Base-by-base conservation (phyloP, 1,140 invertebrate species). In the Lasaia peninsularis region DNA sequence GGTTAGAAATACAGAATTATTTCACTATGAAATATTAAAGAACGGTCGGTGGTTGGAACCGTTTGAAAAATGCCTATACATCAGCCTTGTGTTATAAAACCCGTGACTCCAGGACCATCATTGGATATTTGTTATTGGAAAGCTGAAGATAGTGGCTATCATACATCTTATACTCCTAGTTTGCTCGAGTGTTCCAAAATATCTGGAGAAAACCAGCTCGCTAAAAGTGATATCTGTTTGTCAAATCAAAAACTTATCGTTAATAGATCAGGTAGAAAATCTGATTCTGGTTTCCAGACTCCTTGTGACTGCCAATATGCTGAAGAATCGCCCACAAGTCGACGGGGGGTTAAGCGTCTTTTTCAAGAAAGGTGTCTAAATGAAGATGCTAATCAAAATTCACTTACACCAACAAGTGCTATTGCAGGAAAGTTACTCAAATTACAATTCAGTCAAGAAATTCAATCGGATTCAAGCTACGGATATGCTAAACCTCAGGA, bases 111-210 rank as follows among this genome's bases (percentile, higher is more conserved):
- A 56, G 63, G 62, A 32, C 28, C 80, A 58, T 63, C 75, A 52
- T 77, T 68, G 50, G 67, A 75, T 60, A 57, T 64, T 11, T 74
- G 62, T 52, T 73, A 74, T 63, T 80, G 71, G 66, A 78, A 71
- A 52, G 64, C 68, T 24, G 83, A 88, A 63, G 85, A 88, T 52
- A 88, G 85, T 63, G 85, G 85, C 31, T 88, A 88, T 62, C 81
- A 86, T 54, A 84, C 82, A 14, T 80, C 80, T 1, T 80, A 66
- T 57, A 84, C 83, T 16, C 79, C 79, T 6, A 72, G 77, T 16
- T 82, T 81, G n/a, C 65, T 83, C 21, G 80, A 83, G 69, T 71
- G 58, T 50, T 81, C 80, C 2, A 71, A 73, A 58, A 51, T 78
- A 63, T 78, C 76, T n/a, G 72, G 55, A 51, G 79, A 78, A 6